Percentiles rank a stretch among this genome's conserved stretches.
phyloP scores from a whole-genome alignment of 2,797 vertebrate genomes.

The Tapera naevia region DNA sequence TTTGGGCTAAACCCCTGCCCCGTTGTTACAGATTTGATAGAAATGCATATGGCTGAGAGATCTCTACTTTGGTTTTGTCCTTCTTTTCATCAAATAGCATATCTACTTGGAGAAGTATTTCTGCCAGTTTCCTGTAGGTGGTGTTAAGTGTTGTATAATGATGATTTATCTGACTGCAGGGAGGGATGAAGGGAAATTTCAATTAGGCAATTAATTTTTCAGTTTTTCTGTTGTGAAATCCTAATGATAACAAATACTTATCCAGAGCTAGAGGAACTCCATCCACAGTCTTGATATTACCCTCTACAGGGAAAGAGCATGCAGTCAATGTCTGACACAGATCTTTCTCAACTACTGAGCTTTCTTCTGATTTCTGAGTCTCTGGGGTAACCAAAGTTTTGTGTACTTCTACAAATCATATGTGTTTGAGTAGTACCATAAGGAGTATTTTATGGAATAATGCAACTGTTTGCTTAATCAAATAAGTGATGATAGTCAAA shows the following conservation, averaged over 20 bases:
- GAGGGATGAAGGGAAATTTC: not conserved
- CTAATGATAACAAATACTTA: not conserved
- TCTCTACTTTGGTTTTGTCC: not conserved
- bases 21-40: not conserved
- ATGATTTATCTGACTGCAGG: not conserved
- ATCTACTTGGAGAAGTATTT: not conserved
- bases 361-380: not conserved
- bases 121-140: slow-evolving; percentile 22
- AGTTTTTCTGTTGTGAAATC: not conserved
- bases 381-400: not conserved
- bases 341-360: not conserved
- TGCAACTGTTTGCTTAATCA: not conserved
- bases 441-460: not conserved
- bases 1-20: not conserved
- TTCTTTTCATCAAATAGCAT: not conserved
- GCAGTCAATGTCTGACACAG: not conserved
- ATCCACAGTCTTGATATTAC: not conserved
- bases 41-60: not conserved
- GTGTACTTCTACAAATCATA: not conserved
- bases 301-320: not conserved
- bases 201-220: not conserved
- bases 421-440: not conserved
- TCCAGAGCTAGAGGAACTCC: not conserved
- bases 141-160: not conserved
- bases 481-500: not conserved